Conservation (phyloP, 1,140 invertebrate species). For the Bombus soroeensis region DNA sequence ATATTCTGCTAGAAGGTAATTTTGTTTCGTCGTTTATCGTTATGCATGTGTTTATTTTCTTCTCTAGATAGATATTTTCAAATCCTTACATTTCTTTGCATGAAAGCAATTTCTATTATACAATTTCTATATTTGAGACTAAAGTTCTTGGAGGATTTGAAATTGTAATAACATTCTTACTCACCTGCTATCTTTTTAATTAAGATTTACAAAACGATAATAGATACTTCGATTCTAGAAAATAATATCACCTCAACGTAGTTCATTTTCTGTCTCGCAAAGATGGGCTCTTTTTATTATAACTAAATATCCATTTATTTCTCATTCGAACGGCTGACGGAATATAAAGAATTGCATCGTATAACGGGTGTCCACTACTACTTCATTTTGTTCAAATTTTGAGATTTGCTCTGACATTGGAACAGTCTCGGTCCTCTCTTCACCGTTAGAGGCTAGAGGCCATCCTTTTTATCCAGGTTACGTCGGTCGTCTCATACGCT, state of each 20-base stretch:
- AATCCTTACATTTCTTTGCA: neutral
- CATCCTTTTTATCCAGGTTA: too few relatives aligned
- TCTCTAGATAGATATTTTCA: neutral
- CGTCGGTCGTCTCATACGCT: too few relatives aligned
- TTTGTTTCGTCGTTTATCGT: slow-evolving; percentile 21
- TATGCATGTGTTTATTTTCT: slow-evolving; percentile 18
- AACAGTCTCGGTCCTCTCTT: too few relatives aligned
- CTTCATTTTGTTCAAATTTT: too few relatives aligned
- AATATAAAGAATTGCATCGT: neutral
- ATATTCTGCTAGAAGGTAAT: slow-evolving; percentile 31
- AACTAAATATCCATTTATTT: neutral
- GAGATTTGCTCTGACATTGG: too few relatives aligned
- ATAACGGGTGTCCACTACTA: too few relatives aligned
- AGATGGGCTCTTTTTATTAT: too few relatives aligned
- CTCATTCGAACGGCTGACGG: neutral
- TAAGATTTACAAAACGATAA: neutral
- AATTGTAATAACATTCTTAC: neutral
- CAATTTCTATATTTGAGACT: too few relatives aligned
- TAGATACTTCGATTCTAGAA: neutral
- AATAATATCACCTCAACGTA: too few relatives aligned
- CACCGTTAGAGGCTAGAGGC: too few relatives aligned
- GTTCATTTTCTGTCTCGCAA: too few relatives aligned
- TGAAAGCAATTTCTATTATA: neutral
- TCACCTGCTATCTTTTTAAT: neutral
- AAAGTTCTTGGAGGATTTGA: too few relatives aligned